These are phyloP conservation scores for Neodiprion fabricii DNA, from an alignment of 1,140 invertebrate species.

Conservation along the genomic window DNA sequence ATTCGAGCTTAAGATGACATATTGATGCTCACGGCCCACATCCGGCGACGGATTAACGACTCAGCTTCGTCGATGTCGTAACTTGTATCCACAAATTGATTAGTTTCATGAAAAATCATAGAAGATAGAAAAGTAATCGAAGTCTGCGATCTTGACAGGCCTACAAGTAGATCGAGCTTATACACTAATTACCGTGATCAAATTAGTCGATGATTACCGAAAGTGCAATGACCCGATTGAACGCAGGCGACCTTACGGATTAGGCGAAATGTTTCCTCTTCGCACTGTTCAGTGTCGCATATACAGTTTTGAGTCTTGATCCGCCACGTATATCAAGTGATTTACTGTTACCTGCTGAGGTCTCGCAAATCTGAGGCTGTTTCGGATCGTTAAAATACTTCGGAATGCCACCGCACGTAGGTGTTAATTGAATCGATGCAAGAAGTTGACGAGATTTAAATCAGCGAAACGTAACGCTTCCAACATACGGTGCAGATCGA, in stretches of 20 bases:
- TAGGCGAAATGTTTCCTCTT: too few species aligned
- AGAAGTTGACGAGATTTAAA: slow-evolving; percentile 1
- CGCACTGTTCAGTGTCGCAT: too few species aligned
- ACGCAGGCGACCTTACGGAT: too few species aligned
- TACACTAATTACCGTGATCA: not conserved
- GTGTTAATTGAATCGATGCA: not conserved
- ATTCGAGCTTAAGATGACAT: not conserved
- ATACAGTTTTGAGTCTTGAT: too few species aligned
- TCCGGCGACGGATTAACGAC: not conserved
- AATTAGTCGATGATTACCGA: too few species aligned
- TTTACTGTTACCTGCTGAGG: too few species aligned
- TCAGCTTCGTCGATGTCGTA: not conserved
- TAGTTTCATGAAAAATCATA: not conserved
- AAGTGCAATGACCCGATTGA: not conserved
- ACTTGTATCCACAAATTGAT: not conserved
- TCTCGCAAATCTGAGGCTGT: too few species aligned
- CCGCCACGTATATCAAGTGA: too few species aligned
- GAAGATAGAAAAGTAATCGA: not conserved
- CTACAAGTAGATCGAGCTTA: not conserved
- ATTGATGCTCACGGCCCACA: not conserved
- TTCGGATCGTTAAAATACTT: too few species aligned
- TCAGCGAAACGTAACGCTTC: not conserved
- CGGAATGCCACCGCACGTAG: too few species aligned
- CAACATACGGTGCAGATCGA: not conserved
- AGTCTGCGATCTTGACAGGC: not conserved